Conservation (phyloP, 2,888 invertebrate species). For the Tenthredo distinguenda region DNA sequence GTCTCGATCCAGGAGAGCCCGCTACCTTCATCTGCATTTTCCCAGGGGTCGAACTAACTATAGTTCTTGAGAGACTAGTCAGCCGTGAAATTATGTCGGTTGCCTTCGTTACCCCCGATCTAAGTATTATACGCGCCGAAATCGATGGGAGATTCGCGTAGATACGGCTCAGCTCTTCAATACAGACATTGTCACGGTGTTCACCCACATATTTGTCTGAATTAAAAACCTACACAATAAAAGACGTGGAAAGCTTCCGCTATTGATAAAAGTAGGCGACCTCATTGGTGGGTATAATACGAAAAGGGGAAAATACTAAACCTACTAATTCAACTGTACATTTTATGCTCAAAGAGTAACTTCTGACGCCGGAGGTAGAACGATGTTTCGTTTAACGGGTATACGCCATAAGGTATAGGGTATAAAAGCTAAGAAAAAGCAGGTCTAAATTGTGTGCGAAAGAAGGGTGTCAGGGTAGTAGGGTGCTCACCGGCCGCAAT, state of each 20-base stretch:
- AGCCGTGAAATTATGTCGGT: slow-evolving; percentile 31
- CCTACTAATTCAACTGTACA: slow-evolving; percentile 8
- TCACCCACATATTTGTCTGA: neutral
- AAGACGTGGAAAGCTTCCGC: neutral
- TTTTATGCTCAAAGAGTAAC: slow-evolving; percentile 24
- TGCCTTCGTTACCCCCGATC: slow-evolving; percentile 32
- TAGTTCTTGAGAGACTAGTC: slow-evolving; percentile 20
- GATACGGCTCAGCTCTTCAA: neutral
- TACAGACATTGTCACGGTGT: neutral
- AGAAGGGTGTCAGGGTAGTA: slow-evolving; percentile 55
- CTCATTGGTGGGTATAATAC: neutral
- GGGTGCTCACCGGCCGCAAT: slow-evolving; percentile 52
- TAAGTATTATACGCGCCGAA: slow-evolving; percentile 1
- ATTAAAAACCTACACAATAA: neutral
- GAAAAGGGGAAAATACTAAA: neutral
- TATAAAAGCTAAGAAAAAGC: slow-evolving; percentile 36
- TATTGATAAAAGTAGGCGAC: neutral
- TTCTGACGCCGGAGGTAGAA: neutral
- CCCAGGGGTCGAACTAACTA: slow-evolving; percentile 6
- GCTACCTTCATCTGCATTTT: slow-evolving; percentile 38
- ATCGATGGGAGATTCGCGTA: neutral
- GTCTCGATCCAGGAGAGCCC: neutral
- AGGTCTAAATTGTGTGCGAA: slow-evolving; percentile 61
- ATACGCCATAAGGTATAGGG: slow-evolving; percentile 42
- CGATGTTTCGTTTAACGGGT: slow-evolving; percentile 43